Base-by-base conservation (phyloP, 2,888 invertebrate genomes). In the Caenorhabditis imperialis region DNA sequence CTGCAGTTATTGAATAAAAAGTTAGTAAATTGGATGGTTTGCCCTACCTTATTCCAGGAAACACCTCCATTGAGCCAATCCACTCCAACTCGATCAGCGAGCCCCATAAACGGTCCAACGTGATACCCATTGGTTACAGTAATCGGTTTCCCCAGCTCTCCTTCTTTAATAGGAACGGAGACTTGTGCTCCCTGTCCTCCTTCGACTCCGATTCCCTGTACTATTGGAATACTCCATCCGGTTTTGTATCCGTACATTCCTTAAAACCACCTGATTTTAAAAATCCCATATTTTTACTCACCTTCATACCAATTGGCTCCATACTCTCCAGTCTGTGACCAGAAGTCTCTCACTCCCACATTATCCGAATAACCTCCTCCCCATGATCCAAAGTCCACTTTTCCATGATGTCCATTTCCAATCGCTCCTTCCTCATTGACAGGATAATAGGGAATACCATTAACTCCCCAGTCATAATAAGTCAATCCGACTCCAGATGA, bases 21-120 rank as follows among this genome's bases (percentile, higher is more conserved):
- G 3, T n/a, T n/a, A 14, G 7, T 16, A 1, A 25, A 37, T 10
- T 33, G 51, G 22, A 23, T 44, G 25, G 14, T 2, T 22, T 30
- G 6, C 10, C 54, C 8, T 2, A 80, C 81, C 73, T 72, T 76
- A 44, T 81, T 81, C 51, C 74, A 77, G 0, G 77, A 75, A 7
- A 85, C 84, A 53, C 83, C 85, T 18, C 85, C 85, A 42, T 85
- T 83, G 30, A 82, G 53, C 85, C 85, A 85, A 47, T 85, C 85
- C 18, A 85, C 79, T n/a, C 85, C 85, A 20, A 85, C 81, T 30
- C 77, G 60, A 55, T 85, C 84, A 12, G 85, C 82, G 14, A 81
- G 42, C 1, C 85, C 85, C 40, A 84, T 58, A 63, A 81, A 85
- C 5, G 85, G 85, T 3, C 85, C 85, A 3, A 85, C 83, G 51